Evolutionary conservation across 2,797 vertebrate species (phyloP).

Genomic region (Nyctibius grandis): DNA sequence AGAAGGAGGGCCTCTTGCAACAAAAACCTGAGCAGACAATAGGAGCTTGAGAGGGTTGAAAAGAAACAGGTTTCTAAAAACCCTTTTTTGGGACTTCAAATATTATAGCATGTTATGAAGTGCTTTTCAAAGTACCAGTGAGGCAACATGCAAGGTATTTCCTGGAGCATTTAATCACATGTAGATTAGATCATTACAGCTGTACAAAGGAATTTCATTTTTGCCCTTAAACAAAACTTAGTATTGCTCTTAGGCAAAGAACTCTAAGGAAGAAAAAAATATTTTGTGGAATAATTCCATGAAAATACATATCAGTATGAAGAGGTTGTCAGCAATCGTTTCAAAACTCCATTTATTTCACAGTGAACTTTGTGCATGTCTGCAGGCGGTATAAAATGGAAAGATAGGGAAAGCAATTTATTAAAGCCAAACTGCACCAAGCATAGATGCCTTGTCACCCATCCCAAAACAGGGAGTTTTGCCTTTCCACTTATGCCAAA

Average conservation of each 20-base stretch:
- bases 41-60: background rate
- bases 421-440: background rate
- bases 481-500: background rate
- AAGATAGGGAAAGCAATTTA: background rate
- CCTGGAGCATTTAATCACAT: background rate
- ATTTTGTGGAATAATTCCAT: background rate
- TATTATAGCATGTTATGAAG: background rate
- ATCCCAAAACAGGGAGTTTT: background rate
- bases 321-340: background rate
- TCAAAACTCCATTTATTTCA: constrained; percentile 29
- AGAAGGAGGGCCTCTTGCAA: background rate
- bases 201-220: constrained; percentile 1
- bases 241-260: background rate
- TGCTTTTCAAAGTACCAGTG: background rate
- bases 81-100: background rate
- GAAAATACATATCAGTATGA: background rate
- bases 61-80: background rate
- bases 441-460: background rate
- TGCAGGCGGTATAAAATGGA: background rate
- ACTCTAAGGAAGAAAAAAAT: background rate
- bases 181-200: constrained; percentile 21
- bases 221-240: background rate
- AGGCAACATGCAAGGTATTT: background rate
- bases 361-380: constrained; percentile 16
- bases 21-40: background rate